A percentile compares a stretch with the other conserved stretches of the same genome.
phyloP scores from a whole-genome alignment of 2,888 invertebrate genomes.

The Tuta absoluta region DNA sequence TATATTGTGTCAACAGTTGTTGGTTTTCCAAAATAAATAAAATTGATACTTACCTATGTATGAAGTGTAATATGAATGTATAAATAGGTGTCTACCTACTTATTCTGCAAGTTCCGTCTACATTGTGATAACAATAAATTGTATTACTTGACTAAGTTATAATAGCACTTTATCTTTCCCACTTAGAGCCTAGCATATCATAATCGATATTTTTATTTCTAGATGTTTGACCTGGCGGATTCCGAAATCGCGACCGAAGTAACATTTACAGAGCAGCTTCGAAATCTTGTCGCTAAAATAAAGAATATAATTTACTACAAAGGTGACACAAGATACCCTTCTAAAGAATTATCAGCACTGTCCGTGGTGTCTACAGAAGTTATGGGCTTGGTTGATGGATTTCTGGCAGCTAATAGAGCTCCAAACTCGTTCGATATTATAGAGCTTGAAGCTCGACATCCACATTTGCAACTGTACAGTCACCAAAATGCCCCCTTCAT shows the following conservation, averaged over 20 bases:
- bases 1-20: no score
- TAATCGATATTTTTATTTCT: slow-evolving; percentile 44
- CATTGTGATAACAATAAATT: not conserved
- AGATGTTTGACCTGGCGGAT: slow-evolving; percentile 86
- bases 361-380: slow-evolving; percentile 83
- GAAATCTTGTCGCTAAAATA: slow-evolving; percentile 74
- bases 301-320: slow-evolving; percentile 74
- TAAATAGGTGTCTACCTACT: no score
- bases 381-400: slow-evolving; percentile 83
- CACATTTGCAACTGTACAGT: slow-evolving; percentile 73
- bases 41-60: no score
- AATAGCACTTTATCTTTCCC: not conserved
- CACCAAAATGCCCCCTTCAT: slow-evolving; percentile 77
- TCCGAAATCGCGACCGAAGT: slow-evolving; percentile 84
- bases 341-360: slow-evolving; percentile 79
- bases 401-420: slow-evolving; percentile 73
- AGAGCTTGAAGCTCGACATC: slow-evolving; percentile 69
- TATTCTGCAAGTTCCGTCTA: not conserved
- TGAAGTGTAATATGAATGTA: no score
- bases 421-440: slow-evolving; percentile 76
- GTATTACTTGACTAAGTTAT: not conserved
- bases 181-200: not conserved
- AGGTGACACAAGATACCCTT: slow-evolving; percentile 69
- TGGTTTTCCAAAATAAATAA: no score
- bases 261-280: slow-evolving; percentile 85